Percentiles rank a stretch among this genome's conserved stretches.
Conservation (phyloP, 2,113 vertebrate species). For the Cinclus mexicanus region DNA sequence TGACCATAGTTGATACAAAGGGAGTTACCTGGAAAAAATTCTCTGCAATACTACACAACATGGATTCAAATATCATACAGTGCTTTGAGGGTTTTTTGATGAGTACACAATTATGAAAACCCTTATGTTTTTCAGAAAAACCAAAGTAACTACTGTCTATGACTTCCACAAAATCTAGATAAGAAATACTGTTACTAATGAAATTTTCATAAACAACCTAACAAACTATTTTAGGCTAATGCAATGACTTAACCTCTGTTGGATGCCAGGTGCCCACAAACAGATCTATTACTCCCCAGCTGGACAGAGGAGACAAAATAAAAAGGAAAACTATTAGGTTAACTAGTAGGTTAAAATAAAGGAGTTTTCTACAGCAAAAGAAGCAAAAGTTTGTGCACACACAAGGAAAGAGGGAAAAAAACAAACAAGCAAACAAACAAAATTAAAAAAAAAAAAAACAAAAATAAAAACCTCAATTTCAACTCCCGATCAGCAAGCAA, state of each 20-base stretch:
- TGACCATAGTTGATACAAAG: neutral
- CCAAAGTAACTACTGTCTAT: neutral
- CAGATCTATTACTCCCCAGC: neutral
- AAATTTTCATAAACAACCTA: neutral
- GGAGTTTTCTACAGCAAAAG: neutral
- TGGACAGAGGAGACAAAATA: neutral
- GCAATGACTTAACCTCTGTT: neutral
- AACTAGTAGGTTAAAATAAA: neutral
- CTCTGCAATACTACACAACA: neutral
- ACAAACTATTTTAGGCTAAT: neutral
- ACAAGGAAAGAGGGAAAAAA: neutral
- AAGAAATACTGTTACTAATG: fast-evolving
- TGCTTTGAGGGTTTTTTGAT: neutral
- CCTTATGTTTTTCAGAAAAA: neutral
- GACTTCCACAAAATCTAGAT: neutral
- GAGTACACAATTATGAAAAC: neutral
- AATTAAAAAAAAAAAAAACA: no score
- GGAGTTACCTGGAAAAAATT: neutral
- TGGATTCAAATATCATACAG: neutral
- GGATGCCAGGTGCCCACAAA: neutral
- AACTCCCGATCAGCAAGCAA: neutral
- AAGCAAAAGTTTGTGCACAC: neutral
- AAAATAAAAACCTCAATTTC: neutral
- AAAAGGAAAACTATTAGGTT: neutral
- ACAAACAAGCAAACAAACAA: no score